A percentile compares a stretch with the other conserved stretches of the same genome.
phyloP scores from a whole-genome alignment of 2,113 vertebrate species.

The Ophiodon elongatus region DNA sequence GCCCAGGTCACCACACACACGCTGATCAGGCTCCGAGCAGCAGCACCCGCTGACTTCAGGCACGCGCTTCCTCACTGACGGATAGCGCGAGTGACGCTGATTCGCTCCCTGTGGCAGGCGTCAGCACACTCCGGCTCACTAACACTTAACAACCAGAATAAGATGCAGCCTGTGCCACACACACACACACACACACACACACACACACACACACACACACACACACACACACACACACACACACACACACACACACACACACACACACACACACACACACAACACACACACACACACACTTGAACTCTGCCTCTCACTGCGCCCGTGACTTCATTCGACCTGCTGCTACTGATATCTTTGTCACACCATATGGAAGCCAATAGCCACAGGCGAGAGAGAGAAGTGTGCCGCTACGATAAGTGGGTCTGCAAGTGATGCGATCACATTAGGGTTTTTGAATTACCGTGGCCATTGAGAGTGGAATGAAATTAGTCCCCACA shows the following conservation, averaged over 20 bases:
- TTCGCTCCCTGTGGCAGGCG: conserved; percentile 44
- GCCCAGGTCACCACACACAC: too few species aligned
- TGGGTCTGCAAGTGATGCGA: not conserved
- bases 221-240: conserved; percentile 63
- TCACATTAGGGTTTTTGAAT: conserved; percentile 16
- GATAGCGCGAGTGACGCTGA: conserved; percentile 40
- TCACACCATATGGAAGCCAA: conserved; percentile 18
- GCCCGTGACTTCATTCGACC: conserved; percentile 57
- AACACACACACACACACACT: conserved; percentile 61
- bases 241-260: conserved; percentile 64
- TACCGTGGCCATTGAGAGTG: conserved; percentile 31
- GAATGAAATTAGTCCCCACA: conserved; percentile 48
- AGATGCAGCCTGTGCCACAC: not conserved
- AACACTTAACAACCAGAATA: not conserved
- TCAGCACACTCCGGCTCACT: conserved; percentile 32
- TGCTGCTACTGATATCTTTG: conserved; percentile 56
- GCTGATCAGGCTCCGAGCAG: too few species aligned
- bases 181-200: conserved; percentile 12
- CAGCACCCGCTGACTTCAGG: not conserved
- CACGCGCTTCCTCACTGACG: conserved; percentile 52
- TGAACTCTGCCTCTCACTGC: conserved; percentile 42
- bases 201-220: conserved; percentile 27
- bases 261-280: conserved; percentile 60
- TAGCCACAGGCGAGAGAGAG: not conserved
- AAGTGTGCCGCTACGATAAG: not conserved